A percentile compares a stretch with the other conserved stretches of the same genome.
These are phyloP conservation scores for Platypus cylindrus DNA, from an alignment of 2,888 invertebrate species.

Conservation along the genomic window DNA sequence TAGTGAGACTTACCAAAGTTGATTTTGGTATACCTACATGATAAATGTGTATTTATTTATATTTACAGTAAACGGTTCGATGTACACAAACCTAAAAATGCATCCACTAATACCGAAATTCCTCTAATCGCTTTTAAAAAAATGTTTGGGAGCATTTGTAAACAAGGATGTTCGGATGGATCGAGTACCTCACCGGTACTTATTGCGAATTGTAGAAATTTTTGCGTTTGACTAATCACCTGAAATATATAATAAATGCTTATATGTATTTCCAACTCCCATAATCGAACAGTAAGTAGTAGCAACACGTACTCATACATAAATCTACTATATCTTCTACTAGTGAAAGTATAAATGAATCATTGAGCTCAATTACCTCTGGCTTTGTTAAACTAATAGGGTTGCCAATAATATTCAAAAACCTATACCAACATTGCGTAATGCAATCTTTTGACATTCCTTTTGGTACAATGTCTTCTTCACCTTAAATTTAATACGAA, in stretches of 20 bases:
- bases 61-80: no score
- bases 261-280: no score
- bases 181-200: slow-evolving; percentile 66
- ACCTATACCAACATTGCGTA: slow-evolving; percentile 91
- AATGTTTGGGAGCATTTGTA: slow-evolving; percentile 71
- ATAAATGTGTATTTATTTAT: not conserved
- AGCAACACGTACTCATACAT: no score
- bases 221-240: slow-evolving; percentile 52
- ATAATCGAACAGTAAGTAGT: no score
- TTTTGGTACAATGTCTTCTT: slow-evolving; percentile 76
- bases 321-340: no score
- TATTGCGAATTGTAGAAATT: slow-evolving; percentile 68
- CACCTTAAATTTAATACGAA: slow-evolving; percentile 42
- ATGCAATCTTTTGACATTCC: slow-evolving; percentile 83
- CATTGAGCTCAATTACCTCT: slow-evolving; percentile 47
- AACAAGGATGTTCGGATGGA: slow-evolving; percentile 83
- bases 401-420: slow-evolving; percentile 87
- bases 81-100: slow-evolving; percentile 84
- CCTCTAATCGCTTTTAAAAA: slow-evolving; percentile 91
- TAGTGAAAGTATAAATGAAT: no score
- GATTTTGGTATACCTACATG: slow-evolving; percentile 62
- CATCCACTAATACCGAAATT: slow-evolving; percentile 85
- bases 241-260: slow-evolving; percentile 7
- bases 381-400: slow-evolving; percentile 86
- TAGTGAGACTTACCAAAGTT: slow-evolving; percentile 66